Evolutionary conservation across 2,888 invertebrate genomes (phyloP), one percentile per base, ranked within the genome.

Genomic region (Lasius platythorax): DNA sequence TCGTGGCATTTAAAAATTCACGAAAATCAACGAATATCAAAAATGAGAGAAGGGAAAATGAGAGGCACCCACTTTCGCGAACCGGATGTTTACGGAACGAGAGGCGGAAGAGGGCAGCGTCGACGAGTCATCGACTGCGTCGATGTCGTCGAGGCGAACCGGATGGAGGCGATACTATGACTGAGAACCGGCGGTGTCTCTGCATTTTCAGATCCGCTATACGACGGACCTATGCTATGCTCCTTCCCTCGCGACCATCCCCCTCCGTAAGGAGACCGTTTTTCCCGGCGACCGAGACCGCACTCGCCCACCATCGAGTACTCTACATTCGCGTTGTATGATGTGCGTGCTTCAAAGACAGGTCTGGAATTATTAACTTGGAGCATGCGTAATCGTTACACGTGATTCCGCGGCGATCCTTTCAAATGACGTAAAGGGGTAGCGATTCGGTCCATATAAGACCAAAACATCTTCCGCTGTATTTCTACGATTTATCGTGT

Each of bases 111-210:
- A 67, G 28, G 61, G 15, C 11, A 30, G 33, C 37, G 76, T 50
- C 73, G 46, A 40, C 46, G 58, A 37, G 61, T 67, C 83, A 66
- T 67, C 46, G 79, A 37, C 63, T 85, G 75, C 85, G 79, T 85
- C 86, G 66, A 78, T 83, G 63, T 87, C 83, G 86, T 89, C 91
- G 92, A 83, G 84, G 89, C 88, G 91, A 88, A 89, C 89, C 79
- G 90, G 90, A 89, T 91, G 90, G 90, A 92, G 90, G 93, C 91
- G 89, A 90, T 91, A 91, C 90, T 87, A 89, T 91, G 91, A 93
- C 93, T 93, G 93, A 93, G 91, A 89, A 90, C 75, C 85, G 81
- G 61, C 84, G 82, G 75, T 83, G 85, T 85, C 86, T 76, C 85
- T 63, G 90, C 86, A 89, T 89, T 88, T 91, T 89, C 91, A 89